These are phyloP conservation scores for Hipparchia semele DNA, from an alignment of 2,888 invertebrate species.

Conservation along the genomic window DNA sequence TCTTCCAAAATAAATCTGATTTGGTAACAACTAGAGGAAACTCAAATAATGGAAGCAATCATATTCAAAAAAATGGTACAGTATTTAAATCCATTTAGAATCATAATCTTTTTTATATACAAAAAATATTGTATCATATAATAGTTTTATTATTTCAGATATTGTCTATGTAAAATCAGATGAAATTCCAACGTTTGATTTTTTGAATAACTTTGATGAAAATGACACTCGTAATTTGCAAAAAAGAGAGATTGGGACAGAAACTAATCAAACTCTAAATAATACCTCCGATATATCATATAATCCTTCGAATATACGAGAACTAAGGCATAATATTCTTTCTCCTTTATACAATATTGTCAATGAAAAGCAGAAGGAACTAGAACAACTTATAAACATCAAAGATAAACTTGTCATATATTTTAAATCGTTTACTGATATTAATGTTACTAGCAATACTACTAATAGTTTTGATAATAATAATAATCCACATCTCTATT, in stretches of 20 bases:
- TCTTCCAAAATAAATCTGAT: neutral
- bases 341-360: constrained; percentile 56
- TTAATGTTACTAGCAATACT: constrained; percentile 28
- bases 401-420: constrained; percentile 52
- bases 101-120: too few species aligned
- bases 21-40: neutral
- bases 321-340: constrained; percentile 25
- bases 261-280: neutral
- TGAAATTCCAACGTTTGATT: constrained; percentile 3
- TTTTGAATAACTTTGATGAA: neutral
- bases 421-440: constrained; percentile 45
- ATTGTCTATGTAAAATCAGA: constrained; percentile 10
- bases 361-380: constrained; percentile 55
- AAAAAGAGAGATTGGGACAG: constrained; percentile 19
- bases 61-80: neutral
- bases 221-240: constrained; percentile 6
- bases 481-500: constrained; percentile 6
- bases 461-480: constrained; percentile 12
- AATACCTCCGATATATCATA: neutral
- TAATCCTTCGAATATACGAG: constrained; percentile 6
- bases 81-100: neutral
- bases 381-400: constrained; percentile 53
- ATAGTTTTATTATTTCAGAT: neutral
- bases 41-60: neutral
- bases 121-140: neutral